Evolutionary conservation across 1,140 invertebrate genomes (phyloP), one percentile per base, ranked within the genome.

Genomic region (Drosophila suzukii): DNA sequence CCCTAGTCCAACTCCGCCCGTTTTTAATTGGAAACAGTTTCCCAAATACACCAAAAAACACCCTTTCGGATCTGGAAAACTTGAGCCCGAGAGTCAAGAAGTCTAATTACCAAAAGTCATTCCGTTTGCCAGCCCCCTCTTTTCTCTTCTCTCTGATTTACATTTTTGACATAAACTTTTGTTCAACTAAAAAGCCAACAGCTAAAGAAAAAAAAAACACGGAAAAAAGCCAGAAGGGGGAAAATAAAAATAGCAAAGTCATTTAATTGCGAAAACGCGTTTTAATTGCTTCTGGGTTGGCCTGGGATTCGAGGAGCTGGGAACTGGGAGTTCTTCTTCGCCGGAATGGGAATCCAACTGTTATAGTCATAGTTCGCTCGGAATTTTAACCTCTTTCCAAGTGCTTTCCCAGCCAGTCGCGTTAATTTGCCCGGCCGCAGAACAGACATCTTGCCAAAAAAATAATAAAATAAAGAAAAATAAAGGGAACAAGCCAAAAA

Each of bases 191-290:
- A 78, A 85, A 74, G 50, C 59, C 54, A 81, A 67, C 55, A 77
- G 32, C 24, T 24, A 66, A 36, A 56, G 12, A 24, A 24, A 17
- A 43, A 43, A 43, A 54, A 8, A 71, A 47, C 51, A 49, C n/a
- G 51, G 39, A 44, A 63, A n/a, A 74, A 63, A 54, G 17, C 15
- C 44, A 20, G 41, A 34, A 49, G 58, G 6, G 60, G 41, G 46
- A 39, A 50, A 65, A 63, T 59, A 89, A 86, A 88, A 88, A 88
- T 78, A 88, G 84, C 85, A 84, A 89, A 88, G 84, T 88, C 84
- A 88, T 88, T 88, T 88, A 88, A 88, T 88, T 88, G 84, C 84
- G 84, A 88, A 88, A 88, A 88, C 84, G 84, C 84, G 84, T 88
- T 88, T 88, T 88, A 88, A 88, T 88, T 88, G 84, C 84, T 88